Base-by-base conservation (phyloP, 2,113 vertebrate genomes). In the Philantomba maxwellii region DNA sequence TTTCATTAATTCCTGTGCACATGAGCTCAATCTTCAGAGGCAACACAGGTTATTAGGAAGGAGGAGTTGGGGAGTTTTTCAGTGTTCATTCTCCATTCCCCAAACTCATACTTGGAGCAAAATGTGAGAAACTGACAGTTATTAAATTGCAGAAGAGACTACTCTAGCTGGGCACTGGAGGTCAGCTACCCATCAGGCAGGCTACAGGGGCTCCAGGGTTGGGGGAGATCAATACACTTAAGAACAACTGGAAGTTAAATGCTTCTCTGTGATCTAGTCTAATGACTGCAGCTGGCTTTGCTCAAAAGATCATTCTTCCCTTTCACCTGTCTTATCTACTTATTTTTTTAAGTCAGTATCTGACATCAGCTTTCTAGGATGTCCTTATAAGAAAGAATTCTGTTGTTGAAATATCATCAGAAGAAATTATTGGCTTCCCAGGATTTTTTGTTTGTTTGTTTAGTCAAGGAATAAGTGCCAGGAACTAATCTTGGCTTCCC, bases 211-310 rank as follows among this genome's bases (percentile, higher is more conserved):
- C 16, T 55, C n/a, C 30, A n/a, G 30, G 84, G 47, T 78, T 62
- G n/a, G 45, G 36, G 81, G 25, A 58, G 73, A 97, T 97, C 91
- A 70, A 84, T 97, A 94, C 2, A 57, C 53, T 94, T 95, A 83
- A 95, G 80, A 97, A 96, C 66, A 96, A 88, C 4, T 81, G 90
- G 92, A 97, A 96, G 94, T 95, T 97, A 95, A 97, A 97, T 58
- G 85, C 23, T 93, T 97, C 95, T n/a, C 83, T 87, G 66, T 96
- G 81, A 97, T 89, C 96, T 5, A 45, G 45, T 89, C 73, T 96
- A 92, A 97, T 97, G 93, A 87, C 73, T 92, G 91, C 66, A 82
- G 53, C 64, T 62, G 85, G 26, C 70, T 64, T 96, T 84, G 58
- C 83, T 97, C 89, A 96, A 90, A 98, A 55, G 70, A 49, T 47